A percentile compares a stretch with the other conserved stretches of the same genome.
phyloP scores from a whole-genome alignment of 2,113 vertebrate genomes.

The Microcebus tavaratra region DNA sequence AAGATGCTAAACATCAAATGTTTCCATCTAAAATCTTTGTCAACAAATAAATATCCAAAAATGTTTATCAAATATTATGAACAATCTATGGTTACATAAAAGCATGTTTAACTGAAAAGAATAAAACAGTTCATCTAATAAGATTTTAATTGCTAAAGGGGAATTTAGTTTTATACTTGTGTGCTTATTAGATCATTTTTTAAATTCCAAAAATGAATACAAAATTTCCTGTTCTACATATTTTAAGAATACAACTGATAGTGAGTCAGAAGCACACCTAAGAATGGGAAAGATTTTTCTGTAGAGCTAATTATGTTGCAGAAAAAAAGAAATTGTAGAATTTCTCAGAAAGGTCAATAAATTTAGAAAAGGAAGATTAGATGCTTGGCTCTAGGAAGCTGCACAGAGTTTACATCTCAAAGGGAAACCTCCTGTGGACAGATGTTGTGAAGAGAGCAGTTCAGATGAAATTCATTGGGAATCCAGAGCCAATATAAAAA shows the following conservation, averaged over 20 bases:
- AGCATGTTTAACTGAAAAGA: background rate
- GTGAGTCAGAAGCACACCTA: background rate
- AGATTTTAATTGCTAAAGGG: background rate
- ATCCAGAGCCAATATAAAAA: conserved; percentile 21
- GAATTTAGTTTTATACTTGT: conserved; percentile 4
- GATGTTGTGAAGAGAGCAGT: background rate
- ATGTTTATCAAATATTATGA: conserved; percentile 15
- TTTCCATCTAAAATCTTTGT: conserved; percentile 25
- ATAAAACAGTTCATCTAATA: conserved; percentile 29
- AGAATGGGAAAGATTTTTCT: background rate
- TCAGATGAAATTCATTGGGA: conserved; percentile 39
- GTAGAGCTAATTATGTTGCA: background rate
- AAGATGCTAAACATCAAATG: background rate
- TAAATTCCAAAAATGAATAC: background rate
- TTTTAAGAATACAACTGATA: conserved; percentile 27
- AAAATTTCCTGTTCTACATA: conserved; percentile 19
- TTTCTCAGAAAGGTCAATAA: background rate
- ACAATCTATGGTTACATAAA: background rate
- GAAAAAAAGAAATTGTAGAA: background rate
- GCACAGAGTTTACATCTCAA: background rate
- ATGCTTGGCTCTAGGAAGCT: background rate
- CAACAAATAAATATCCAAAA: background rate
- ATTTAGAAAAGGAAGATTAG: background rate
- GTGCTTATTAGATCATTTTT: background rate
- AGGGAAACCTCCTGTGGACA: background rate